A percentile compares a stretch with the other conserved stretches of the same genome.
Evolutionary conservation across 2,888 invertebrate species (phyloP).

Genomic region (Sesamia inferens): DNA sequence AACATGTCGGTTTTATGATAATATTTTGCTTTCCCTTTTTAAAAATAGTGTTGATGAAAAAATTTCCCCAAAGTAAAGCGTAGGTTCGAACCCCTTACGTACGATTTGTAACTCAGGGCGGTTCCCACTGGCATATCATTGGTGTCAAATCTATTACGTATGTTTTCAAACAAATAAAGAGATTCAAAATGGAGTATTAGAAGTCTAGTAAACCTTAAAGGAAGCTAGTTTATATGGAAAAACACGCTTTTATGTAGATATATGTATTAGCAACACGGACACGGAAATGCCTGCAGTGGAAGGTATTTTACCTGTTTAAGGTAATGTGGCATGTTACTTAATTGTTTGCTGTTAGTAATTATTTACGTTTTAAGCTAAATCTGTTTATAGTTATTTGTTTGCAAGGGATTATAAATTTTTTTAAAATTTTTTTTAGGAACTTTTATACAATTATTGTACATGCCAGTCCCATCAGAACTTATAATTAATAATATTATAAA

Average conservation of each 20-base stretch:
- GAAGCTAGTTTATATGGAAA: slow-evolving; percentile 23
- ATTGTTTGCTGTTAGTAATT: not conserved
- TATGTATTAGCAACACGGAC: slow-evolving; percentile 40
- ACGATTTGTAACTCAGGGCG: not conserved
- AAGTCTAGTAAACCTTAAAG: slow-evolving; percentile 15
- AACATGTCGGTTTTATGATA: not conserved
- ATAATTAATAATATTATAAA: no score
- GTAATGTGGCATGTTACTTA: slow-evolving; percentile 5
- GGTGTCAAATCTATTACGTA: not conserved
- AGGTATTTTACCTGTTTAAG: slow-evolving; percentile 22
- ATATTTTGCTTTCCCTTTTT: not conserved
- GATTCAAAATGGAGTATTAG: slow-evolving; percentile 19
- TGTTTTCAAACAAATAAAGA: not conserved
- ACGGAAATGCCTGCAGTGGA: slow-evolving; percentile 47
- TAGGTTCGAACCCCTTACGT: not conserved
- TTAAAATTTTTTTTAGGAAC: no score
- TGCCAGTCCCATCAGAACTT: no score
- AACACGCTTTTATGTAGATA: slow-evolving; percentile 17
- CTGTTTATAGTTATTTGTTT: not conserved
- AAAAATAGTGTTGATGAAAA: not conserved
- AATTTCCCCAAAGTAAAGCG: not conserved
- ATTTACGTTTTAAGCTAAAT: not conserved
- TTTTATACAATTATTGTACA: no score
- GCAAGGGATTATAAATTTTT: not conserved
- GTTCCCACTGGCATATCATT: not conserved